Conservation (phyloP, 2,113 vertebrate genomes). For the Onychostruthus taczanowskii region DNA sequence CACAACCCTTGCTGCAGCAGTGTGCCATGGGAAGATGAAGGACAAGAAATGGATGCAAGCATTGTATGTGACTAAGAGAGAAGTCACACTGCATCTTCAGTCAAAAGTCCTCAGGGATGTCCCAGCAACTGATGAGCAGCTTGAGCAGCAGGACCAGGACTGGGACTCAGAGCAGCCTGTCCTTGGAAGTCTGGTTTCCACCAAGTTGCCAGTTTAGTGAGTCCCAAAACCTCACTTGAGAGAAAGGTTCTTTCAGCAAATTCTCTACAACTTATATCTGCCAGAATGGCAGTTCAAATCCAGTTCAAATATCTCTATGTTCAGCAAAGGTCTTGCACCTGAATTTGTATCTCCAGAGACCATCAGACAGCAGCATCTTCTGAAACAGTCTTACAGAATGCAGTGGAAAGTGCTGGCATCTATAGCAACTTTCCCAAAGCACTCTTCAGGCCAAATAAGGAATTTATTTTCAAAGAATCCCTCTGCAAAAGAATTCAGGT, state of each 20-base stretch:
- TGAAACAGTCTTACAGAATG: not conserved
- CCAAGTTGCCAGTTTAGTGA: not conserved
- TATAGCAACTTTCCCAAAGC: not conserved
- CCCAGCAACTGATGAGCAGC: not conserved
- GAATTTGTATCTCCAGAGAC: not conserved
- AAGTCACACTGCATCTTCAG: not conserved
- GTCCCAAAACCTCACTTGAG: not conserved
- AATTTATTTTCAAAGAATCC: slow-evolving; percentile 26
- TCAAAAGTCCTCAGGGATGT: not conserved
- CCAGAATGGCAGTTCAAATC: not conserved
- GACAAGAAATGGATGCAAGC: not conserved
- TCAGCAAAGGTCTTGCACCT: not conserved
- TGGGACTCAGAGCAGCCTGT: not conserved
- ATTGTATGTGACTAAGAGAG: not conserved
- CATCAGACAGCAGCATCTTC: not conserved
- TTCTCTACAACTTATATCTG: not conserved
- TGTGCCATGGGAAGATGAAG: not conserved
- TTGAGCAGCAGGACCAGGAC: not conserved
- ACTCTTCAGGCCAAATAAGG: slow-evolving; percentile 43
- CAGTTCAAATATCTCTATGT: not conserved
- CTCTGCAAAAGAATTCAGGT: slow-evolving; percentile 33
- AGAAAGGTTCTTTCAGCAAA: not conserved
- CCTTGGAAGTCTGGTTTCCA: not conserved
- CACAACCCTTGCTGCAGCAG: accelerated
- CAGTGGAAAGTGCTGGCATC: slow-evolving; percentile 1